Conservation (phyloP, 1,140 invertebrate genomes). For the Hyles vespertilio region DNA sequence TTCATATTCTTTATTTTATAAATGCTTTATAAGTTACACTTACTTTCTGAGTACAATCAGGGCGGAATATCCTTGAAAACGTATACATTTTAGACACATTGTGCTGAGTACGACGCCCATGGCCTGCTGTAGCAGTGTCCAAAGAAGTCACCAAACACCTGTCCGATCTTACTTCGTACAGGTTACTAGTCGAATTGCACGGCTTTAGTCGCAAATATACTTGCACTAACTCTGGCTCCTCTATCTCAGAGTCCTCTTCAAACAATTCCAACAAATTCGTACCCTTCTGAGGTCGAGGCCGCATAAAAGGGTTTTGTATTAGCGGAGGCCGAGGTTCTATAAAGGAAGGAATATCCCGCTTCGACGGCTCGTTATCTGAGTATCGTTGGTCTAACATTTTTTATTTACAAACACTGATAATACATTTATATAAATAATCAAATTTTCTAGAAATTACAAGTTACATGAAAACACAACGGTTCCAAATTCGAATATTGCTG, state of each 20-base stretch:
- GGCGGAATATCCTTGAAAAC: slow-evolving; percentile 60
- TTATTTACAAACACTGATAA: slow-evolving; percentile 3
- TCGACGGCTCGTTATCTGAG: slow-evolving; percentile 42
- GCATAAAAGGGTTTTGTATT: slow-evolving; percentile 67
- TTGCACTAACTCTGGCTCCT: slow-evolving; percentile 57
- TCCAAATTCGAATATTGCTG: too few relatives aligned
- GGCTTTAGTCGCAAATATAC: slow-evolving; percentile 65
- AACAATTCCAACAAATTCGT: slow-evolving; percentile 61
- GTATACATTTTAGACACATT: slow-evolving; percentile 67
- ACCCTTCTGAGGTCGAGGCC: slow-evolving; percentile 59
- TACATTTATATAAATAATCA: slow-evolving; percentile 6
- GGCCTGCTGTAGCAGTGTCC: slow-evolving; percentile 56
- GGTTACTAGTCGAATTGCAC: slow-evolving; percentile 39
- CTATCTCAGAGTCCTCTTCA: slow-evolving; percentile 51
- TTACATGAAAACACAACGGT: too few relatives aligned
- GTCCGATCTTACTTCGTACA: slow-evolving; percentile 60
- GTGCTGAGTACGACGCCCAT: slow-evolving; percentile 60
- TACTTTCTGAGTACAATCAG: slow-evolving; percentile 51
- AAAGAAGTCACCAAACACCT: slow-evolving; percentile 55
- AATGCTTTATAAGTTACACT: slow-evolving; percentile 16
- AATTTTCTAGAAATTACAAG: too few relatives aligned
- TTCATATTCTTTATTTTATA: too few relatives aligned
- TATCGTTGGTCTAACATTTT: slow-evolving; percentile 40
- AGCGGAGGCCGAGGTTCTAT: slow-evolving; percentile 64
- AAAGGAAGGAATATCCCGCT: slow-evolving; percentile 64